These are phyloP conservation scores for Cantharis flavilabris DNA, from an alignment of 2,888 invertebrate genomes.

Conservation along the genomic window DNA sequence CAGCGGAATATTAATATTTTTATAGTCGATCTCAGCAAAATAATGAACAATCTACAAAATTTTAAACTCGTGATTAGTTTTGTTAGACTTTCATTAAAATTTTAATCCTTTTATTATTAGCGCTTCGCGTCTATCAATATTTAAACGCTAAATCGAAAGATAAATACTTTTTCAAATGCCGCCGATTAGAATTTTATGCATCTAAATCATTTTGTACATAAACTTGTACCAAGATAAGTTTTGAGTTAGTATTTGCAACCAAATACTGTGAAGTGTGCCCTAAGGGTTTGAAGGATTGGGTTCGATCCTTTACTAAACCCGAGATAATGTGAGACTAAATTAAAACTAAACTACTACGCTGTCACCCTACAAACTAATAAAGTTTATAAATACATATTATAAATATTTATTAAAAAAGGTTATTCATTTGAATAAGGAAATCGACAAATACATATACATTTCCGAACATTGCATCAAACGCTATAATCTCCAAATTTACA, in stretches of 20 bases:
- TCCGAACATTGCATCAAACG: too few relatives aligned
- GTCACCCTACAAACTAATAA: conserved; percentile 30
- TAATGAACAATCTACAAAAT: conserved; percentile 12
- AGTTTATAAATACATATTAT: background rate
- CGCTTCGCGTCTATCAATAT: conserved; percentile 36
- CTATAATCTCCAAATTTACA: too few relatives aligned
- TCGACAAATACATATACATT: background rate
- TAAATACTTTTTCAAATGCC: conserved; percentile 22
- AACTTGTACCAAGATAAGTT: conserved; percentile 35
- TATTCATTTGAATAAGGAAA: background rate
- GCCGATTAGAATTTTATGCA: conserved; percentile 34
- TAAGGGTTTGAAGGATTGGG: conserved; percentile 35
- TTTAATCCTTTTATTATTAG: conserved; percentile 45
- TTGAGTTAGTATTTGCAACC: conserved; percentile 33
- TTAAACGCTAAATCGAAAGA: conserved; percentile 23
- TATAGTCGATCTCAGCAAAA: conserved; percentile 10
- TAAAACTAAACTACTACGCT: conserved; percentile 36
- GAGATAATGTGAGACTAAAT: conserved; percentile 38
- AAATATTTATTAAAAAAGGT: background rate
- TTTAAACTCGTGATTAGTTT: conserved; percentile 34
- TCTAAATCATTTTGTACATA: conserved; percentile 34
- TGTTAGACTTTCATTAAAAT: conserved; percentile 47
- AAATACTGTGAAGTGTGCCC: conserved; percentile 32
- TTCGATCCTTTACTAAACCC: conserved; percentile 33
- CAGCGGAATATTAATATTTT: conserved; percentile 10